Percentiles rank a stretch among this genome's conserved stretches.
Evolutionary conservation across 2,113 vertebrate species (phyloP).

Genomic region (Platichthys flesus): DNA sequence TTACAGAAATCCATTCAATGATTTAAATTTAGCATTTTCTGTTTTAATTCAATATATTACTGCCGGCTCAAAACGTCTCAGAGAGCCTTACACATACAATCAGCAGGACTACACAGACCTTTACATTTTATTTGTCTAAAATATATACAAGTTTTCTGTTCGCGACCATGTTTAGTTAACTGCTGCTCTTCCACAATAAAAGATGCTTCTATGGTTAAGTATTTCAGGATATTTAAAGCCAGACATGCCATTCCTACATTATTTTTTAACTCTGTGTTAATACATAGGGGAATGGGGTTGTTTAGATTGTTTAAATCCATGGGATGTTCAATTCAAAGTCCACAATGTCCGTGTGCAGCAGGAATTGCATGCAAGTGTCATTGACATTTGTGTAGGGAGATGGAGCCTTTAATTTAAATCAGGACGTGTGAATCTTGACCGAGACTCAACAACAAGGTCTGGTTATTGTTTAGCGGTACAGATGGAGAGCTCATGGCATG

Average conservation of each 20-base stretch:
- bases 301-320: conserved; percentile 21
- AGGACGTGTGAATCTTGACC: conserved; percentile 1
- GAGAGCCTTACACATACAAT: no score
- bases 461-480: conserved; percentile 33
- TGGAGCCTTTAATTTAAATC: conserved; percentile 19
- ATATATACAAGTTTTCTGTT: no score
- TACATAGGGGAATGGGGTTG: not conserved
- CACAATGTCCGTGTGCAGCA: not conserved
- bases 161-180: not conserved
- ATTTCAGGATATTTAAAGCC: not conserved
- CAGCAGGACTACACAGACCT: no score
- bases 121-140: not conserved
- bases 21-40: no score
- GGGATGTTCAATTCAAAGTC: conserved; percentile 49
- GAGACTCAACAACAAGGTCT: conserved; percentile 1
- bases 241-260: not conserved
- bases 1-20: no score
- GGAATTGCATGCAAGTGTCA: conserved; percentile 20
- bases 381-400: conserved; percentile 42
- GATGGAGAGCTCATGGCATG: conserved; percentile 16
- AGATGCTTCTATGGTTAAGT: not conserved
- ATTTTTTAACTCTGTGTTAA: not conserved
- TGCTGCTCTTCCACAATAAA: not conserved
- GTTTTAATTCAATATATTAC: no score
- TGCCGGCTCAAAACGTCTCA: no score